Evolutionary conservation across 92 coral and sea anemone genomes (phyloP).

Genomic region (Siderastrea siderea): DNA sequence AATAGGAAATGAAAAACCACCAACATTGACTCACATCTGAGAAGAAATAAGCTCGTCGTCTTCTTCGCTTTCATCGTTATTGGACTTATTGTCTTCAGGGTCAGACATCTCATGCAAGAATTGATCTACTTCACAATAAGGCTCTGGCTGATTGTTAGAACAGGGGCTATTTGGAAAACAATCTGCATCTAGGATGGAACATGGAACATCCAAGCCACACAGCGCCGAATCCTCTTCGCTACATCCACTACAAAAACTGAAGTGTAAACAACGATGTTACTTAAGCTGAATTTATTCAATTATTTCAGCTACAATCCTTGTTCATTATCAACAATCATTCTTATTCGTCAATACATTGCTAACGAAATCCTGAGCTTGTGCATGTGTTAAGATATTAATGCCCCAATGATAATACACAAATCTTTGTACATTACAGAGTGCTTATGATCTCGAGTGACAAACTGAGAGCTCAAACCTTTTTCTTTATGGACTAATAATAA

Average conservation of each 20-base stretch:
- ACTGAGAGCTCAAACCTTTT: background rate
- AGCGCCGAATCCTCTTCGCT: slow-evolving; percentile 10
- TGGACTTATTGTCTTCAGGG: slow-evolving; percentile 20
- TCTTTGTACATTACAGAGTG: background rate
- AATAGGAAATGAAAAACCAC: background rate
- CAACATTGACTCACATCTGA: slow-evolving; percentile 12
- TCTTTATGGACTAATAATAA: too few species aligned
- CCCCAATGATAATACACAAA: background rate
- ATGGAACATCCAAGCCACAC: slow-evolving; percentile 6
- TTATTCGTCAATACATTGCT: background rate
- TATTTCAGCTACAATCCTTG: background rate
- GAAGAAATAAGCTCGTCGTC: slow-evolving; percentile 14
- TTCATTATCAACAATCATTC: background rate
- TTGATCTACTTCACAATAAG: slow-evolving; percentile 20
- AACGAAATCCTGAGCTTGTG: too few species aligned
- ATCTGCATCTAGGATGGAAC: slow-evolving; percentile 13
- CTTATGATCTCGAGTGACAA: background rate
- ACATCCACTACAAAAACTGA: background rate
- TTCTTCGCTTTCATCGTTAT: slow-evolving; percentile 7
- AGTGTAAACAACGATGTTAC: slow-evolving; percentile 10
- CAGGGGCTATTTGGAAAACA: slow-evolving; percentile 10
- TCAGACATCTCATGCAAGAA: slow-evolving; percentile 10
- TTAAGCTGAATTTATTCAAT: slow-evolving; percentile 3
- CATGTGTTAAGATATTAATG: background rate
- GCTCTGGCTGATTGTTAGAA: slow-evolving; percentile 16